Conservation (phyloP, 2,888 invertebrate species). For the Congeria kusceri region DNA sequence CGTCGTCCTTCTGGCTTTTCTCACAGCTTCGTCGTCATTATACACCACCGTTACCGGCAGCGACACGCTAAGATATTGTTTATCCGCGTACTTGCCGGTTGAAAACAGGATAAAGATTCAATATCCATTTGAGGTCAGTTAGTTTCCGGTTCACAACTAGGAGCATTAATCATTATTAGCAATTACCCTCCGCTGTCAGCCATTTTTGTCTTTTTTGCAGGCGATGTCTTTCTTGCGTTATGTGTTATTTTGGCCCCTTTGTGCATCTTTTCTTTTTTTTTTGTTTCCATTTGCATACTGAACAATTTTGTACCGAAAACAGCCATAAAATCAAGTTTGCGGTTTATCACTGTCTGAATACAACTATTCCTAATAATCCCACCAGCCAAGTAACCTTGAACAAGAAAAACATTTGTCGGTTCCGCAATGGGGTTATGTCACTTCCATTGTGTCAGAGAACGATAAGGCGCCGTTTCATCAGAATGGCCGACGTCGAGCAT, state of each 20-base stretch:
- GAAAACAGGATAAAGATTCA: too few species aligned
- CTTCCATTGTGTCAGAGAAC: background rate
- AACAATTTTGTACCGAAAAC: background rate
- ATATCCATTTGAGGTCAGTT: too few species aligned
- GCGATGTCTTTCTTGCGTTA: too few species aligned
- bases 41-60: constrained; percentile 38
- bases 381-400: constrained; percentile 29
- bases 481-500: background rate
- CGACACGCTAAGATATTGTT: constrained; percentile 19
- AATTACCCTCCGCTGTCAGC: too few species aligned
- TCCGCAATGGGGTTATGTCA: constrained; percentile 3
- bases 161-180: too few species aligned
- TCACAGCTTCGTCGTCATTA: constrained; percentile 43
- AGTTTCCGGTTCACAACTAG: too few species aligned
- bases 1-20: constrained; percentile 38
- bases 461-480: too few species aligned
- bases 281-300: background rate
- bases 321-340: constrained; percentile 34
- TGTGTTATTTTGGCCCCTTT: too few species aligned
- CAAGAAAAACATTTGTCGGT: background rate
- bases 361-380: constrained; percentile 24
- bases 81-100: too few species aligned
- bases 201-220: too few species aligned
- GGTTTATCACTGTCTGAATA: constrained; percentile 44
- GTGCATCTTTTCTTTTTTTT: too few species aligned